phyloP scores from a whole-genome alignment of 2,113 vertebrate genomes.

The Bungarus multicinctus region DNA sequence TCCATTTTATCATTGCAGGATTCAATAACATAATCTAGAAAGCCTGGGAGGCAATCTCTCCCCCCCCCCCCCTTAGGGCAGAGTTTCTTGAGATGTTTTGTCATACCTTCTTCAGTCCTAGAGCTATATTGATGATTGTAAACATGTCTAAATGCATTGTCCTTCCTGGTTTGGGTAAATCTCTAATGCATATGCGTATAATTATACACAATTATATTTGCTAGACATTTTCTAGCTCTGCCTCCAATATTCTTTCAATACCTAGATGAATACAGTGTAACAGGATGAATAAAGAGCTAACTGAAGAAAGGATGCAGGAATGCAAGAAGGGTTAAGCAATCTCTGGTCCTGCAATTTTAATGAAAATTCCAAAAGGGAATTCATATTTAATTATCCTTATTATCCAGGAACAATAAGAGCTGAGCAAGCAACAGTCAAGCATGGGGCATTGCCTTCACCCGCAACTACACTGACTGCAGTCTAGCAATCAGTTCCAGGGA shows the following conservation, averaged over 20 bases:
- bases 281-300: too few species aligned
- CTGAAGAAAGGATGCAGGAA: too few species aligned
- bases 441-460: too few species aligned
- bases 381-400: constrained; percentile 59
- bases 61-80: too few species aligned
- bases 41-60: not conserved
- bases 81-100: not conserved
- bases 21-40: not conserved
- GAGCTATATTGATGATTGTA: not conserved
- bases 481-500: not conserved
- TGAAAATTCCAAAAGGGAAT: constrained; percentile 65
- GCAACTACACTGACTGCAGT: not conserved
- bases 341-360: constrained; percentile 64
- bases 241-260: too few species aligned
- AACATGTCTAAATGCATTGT: too few species aligned
- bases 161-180: too few species aligned
- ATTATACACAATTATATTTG: too few species aligned
- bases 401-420: constrained; percentile 61
- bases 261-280: too few species aligned
- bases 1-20: too few species aligned
- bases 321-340: constrained; percentile 33
- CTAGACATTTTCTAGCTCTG: too few species aligned
- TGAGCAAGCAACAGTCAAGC: constrained; percentile 18
- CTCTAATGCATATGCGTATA: too few species aligned
- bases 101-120: not conserved